Evolutionary conservation across 1,140 invertebrate genomes (phyloP).

Genomic region (Coenobita brevimanus): DNA sequence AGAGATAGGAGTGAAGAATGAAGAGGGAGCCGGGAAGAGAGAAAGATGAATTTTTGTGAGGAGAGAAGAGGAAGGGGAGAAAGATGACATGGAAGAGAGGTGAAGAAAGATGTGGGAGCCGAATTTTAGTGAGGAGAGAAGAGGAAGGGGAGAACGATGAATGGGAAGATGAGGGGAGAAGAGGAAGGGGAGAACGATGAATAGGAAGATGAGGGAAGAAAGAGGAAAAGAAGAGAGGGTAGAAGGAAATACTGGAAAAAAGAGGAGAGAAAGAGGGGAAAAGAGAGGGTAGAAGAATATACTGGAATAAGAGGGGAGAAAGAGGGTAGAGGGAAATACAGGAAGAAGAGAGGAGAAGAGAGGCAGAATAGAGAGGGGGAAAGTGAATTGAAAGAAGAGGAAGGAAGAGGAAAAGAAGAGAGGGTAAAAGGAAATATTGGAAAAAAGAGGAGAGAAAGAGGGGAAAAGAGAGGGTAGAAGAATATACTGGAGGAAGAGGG

Average conservation of each 20-base stretch:
- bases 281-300: background rate
- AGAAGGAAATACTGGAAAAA: background rate
- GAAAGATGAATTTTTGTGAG: background rate
- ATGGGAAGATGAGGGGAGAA: background rate
- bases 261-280: background rate
- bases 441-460: background rate
- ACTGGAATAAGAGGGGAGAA: background rate
- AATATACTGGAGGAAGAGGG: background rate
- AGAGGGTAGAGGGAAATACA: background rate
- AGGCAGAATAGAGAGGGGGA: background rate
- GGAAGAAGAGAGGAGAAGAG: background rate
- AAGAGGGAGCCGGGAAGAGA: background rate
- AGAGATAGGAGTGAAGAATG: background rate
- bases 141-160: background rate
- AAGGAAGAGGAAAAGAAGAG: too few species aligned
- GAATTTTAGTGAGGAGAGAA: too few species aligned
- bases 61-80: background rate
- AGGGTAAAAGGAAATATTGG: too few species aligned
- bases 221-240: constrained; percentile 46
- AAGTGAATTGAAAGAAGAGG: too few species aligned
- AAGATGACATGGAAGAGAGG: background rate
- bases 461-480: background rate
- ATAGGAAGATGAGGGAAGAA: constrained; percentile 24
- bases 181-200: constrained; percentile 14
- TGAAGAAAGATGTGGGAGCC: too few species aligned